Conservation (phyloP, 2,797 vertebrate genomes). For the Gallirallus australis region DNA sequence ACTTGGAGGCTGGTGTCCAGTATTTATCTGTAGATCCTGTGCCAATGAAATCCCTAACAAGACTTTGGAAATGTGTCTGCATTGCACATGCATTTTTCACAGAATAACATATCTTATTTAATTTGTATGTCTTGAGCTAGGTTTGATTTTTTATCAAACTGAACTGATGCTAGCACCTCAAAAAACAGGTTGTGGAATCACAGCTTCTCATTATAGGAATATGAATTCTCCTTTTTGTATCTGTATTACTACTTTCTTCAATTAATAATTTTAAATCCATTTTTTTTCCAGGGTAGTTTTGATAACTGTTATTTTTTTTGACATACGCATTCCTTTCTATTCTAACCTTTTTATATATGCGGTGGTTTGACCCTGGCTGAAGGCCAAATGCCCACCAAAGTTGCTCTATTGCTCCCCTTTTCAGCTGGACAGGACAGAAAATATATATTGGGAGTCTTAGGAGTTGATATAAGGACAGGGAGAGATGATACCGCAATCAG, state of each 20-base stretch:
- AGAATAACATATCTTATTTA: not conserved
- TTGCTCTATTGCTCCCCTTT: too few relatives aligned
- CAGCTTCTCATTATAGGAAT: not conserved
- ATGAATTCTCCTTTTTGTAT: not conserved
- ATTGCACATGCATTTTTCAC: not conserved
- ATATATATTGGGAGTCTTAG: too few relatives aligned
- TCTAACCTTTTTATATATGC: not conserved
- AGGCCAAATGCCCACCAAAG: too few relatives aligned
- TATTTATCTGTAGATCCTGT: not conserved
- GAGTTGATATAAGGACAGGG: too few relatives aligned
- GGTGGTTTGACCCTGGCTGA: too few relatives aligned
- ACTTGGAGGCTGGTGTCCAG: not conserved
- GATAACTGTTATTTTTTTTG: not conserved
- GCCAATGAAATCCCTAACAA: not conserved
- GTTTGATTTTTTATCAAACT: conserved; percentile 1
- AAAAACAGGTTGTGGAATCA: not conserved
- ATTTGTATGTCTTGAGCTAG: not conserved
- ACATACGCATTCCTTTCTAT: not conserved
- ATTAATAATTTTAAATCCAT: not conserved
- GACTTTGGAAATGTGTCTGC: not conserved
- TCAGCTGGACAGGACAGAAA: too few relatives aligned
- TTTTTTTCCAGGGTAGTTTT: not conserved
- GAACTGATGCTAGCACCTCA: not conserved
- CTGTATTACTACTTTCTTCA: not conserved
- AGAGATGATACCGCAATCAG: too few relatives aligned